Conservation (phyloP, 2,797 vertebrate species). For the Cryptoprocta ferox region DNA sequence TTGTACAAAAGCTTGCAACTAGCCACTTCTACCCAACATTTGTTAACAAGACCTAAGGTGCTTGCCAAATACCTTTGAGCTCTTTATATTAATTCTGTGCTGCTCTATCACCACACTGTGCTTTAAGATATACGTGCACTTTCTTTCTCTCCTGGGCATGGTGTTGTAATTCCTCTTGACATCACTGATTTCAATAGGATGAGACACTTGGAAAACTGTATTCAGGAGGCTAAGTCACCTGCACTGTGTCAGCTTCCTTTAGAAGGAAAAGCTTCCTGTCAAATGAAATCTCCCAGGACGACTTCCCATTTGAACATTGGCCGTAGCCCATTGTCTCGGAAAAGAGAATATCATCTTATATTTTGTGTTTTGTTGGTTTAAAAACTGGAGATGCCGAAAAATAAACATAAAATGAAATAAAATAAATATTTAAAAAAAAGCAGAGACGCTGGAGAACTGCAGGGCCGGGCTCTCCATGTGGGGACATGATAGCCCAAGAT, state of each 20-base stretch:
- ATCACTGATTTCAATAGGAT: accelerated
- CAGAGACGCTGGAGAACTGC: not conserved
- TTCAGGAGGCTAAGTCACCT: no score
- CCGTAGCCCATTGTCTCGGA: not conserved
- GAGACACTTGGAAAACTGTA: no score
- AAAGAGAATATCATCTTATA: accelerated
- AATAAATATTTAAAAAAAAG: not conserved
- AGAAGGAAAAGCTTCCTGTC: not conserved
- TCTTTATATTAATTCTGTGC: not conserved
- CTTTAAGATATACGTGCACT: not conserved
- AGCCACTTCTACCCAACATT: not conserved
- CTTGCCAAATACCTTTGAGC: no score
- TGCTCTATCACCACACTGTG: not conserved
- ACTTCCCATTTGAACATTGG: not conserved
- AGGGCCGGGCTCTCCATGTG: not conserved
- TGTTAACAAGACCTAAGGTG: accelerated
- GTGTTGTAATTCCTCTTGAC: no score
- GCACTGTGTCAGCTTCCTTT: no score
- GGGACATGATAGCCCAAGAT: not conserved
- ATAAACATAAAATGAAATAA: not conserved
- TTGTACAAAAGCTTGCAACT: not conserved
- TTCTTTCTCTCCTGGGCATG: not conserved
- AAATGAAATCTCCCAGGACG: not conserved
- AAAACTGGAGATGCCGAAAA: not conserved
- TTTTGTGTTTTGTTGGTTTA: not conserved